Evolutionary conservation across 2,888 invertebrate species (phyloP), one percentile per base, ranked within the genome.

Genomic region (Hyles lineata): DNA sequence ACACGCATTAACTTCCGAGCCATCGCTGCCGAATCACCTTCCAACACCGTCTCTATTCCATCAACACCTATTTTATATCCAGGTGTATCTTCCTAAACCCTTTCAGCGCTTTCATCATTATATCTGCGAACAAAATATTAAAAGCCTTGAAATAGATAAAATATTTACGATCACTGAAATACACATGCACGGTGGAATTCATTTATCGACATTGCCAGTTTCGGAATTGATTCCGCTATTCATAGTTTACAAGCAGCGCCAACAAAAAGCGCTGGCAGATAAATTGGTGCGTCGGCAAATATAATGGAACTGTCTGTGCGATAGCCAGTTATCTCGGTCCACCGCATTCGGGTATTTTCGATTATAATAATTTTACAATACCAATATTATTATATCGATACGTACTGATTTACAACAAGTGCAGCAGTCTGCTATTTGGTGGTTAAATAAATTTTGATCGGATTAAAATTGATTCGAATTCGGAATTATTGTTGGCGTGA

Each of bases 201-300:
- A 81, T 82, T 83, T 75, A 78, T 78, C 79, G 79, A 79, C 77
- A 82, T 77, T 79, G 79, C 77, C 77, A 80, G 79, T 74, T 75
- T 74, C 81, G 82, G 75, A 87, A 89, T 88, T 85, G 85, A 90
- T 90, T 89, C 78, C 78, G 78, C 85, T 85, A 83, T 88, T 88
- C 87, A 87, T 87, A 88, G 88, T 85, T 87, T 87, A 88, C 87
- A 86, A 86, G 84, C 82, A 82, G 80, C 74, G 79, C 80, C 80
- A 81, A 86, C 84, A 89, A 91, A 90, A 92, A 87, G 84, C 83
- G 79, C 76, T 82, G 78, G 77, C 76, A 85, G 80, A 90, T 89
- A 89, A 90, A 91, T 88, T 87, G 85, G 85, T 82, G 77, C 79
- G 78, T 80, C 78, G 76, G 83, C 80, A 84, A 89, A 87, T 88